Evolutionary conservation across 2,113 vertebrate species (phyloP), one percentile per base, ranked within the genome.

Genomic region (Leucoraja erinaceus): DNA sequence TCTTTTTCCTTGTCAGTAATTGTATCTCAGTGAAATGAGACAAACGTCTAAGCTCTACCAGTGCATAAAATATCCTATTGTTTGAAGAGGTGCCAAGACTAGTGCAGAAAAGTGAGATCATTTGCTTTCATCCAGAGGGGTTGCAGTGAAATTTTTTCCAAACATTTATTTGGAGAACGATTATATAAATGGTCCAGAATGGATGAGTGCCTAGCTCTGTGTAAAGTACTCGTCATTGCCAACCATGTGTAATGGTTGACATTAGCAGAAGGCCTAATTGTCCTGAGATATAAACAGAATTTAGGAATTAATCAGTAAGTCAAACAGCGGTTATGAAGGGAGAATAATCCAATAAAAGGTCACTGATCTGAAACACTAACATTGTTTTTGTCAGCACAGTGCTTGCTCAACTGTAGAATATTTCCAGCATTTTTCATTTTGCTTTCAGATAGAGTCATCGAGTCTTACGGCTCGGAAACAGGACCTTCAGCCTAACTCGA

Each of bases 91-190:
- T 72, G 33, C 38, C 90, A 72, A 72, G 31, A 22, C 22, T 3
- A 22, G 38, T 91, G 7, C 8, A 54, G 90, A 54, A 33, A 91
- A 91, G 68, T 91, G 31, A 91, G 33, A 91, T 91, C 66, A 72
- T 72, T 63, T 31, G 38, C 22, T 72, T 72, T 59, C 63, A 86
- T 63, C 61, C 59, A 88, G 83, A 7, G n/a, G n/a, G 59, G 28
- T n/a, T 86, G 56, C 11, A 61, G 25, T 86, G 25, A 86, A 86
- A 61, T 7, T 14, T 6, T 31, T 14, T 31, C 63, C 59, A 86
- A 86, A 31, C 83, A 63, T 88, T 63, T 63, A 66, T 86, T 61
- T 86, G 28, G 56, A 63, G 83, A 86, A 16, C 11, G 28, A 61
- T 86, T 86, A 86, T 59, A 61, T 86, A 86, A 86, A 86, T 10